These are phyloP conservation scores for Lasioglossum lativentre DNA, from an alignment of 2,888 invertebrate species.

Conservation along the genomic window DNA sequence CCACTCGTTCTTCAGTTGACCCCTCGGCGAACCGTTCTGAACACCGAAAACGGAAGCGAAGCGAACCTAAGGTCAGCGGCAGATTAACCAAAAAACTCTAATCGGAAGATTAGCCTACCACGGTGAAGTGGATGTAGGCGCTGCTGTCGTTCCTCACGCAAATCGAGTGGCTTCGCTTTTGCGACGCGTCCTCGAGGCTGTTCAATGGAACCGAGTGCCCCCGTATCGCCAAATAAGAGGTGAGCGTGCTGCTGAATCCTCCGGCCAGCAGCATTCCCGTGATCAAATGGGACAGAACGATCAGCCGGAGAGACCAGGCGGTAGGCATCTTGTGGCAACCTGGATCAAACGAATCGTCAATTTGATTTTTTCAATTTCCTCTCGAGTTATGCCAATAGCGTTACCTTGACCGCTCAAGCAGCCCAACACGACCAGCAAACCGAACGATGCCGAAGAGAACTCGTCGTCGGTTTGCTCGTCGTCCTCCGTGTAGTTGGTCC, in stretches of 20 bases:
- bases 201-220: conserved; percentile 80
- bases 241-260: conserved; percentile 79
- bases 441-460: conserved; percentile 68
- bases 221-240: conserved; percentile 83
- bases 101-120: conserved; percentile 17
- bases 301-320: conserved; percentile 73
- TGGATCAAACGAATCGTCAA: conserved; percentile 22
- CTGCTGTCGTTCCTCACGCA: conserved; percentile 84
- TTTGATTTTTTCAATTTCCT: not conserved
- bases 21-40: conserved; percentile 54
- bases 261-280: conserved; percentile 76
- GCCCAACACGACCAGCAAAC: conserved; percentile 72
- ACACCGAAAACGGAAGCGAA: not conserved
- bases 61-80: too few species aligned
- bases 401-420: conserved; percentile 77
- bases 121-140: conserved; percentile 79
- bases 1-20: conserved; percentile 76
- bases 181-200: conserved; percentile 81
- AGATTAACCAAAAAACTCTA: not conserved
- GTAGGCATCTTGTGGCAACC: conserved; percentile 73
- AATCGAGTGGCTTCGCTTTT: conserved; percentile 80
- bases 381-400: not conserved
- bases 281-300: conserved; percentile 68
- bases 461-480: conserved; percentile 58
- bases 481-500: conserved; percentile 54